Base-by-base conservation (phyloP, 2,888 invertebrate species). In the Invenusta paracnida region DNA sequence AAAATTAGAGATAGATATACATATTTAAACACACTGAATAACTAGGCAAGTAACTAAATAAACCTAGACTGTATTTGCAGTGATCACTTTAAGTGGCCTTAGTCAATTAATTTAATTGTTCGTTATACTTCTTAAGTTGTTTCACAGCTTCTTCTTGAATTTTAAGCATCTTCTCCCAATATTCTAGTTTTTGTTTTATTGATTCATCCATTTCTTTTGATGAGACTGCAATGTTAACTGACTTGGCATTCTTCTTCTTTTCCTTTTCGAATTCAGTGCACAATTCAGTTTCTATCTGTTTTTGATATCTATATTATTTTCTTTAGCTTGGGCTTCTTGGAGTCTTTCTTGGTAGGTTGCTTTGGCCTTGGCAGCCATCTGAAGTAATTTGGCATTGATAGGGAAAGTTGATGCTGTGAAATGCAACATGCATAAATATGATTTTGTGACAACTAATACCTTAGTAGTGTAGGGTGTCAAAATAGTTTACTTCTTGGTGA, bases 401-500 rank as follows among this genome's bases (percentile, higher is more conserved):
- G 73, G 73, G 27, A 73, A 73, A 25, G 27, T 73, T 23, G 73
- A 73, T 73, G 73, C 27, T 23, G 73, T 73, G 27, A 73, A 73
- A 13, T 73, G 5, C 73, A 73, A 73, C 17, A 73, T 23, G 27
- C 73, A 23, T 25, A 73, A 73, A 25, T 5, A 73, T 23, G 73
- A 73, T 73, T 73, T 73, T 73, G 73, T 73, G 23, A 73, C 25
- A 73, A 73, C 27, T 73, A 73, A 73, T 73, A 23, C 73, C 27
- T 73, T 73, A 25, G 27, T 73, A 73, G 23, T 5, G 73, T 73
- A 25, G 73, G 73, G 48, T 73, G 73, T 73, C 73, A 73, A 25
- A 25, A 73, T 5, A 73, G 23, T 73, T 73, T 23, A 23, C 48
- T 48, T 48, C 17, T 48, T 48, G 48, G 48, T 48, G 48, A 48